phyloP scores from a whole-genome alignment of 1,140 invertebrate species.

The Nasonia vitripennis region DNA sequence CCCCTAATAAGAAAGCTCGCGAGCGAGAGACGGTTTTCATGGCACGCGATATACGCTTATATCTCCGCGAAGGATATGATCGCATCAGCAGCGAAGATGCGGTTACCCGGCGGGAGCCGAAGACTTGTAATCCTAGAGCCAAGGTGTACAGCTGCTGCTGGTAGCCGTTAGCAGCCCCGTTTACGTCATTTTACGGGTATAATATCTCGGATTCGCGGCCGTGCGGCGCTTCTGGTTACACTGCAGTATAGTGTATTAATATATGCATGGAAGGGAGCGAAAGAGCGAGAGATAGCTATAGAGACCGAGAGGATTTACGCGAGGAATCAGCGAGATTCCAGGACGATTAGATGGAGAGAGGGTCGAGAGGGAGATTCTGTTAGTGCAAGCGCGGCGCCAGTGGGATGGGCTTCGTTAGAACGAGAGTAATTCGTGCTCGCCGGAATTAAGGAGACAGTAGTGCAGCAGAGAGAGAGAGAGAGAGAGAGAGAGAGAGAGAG shows the following conservation, averaged over 20 bases:
- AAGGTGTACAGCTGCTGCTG: not conserved
- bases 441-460: not conserved
- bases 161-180: not conserved
- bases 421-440: slow-evolving; percentile 10
- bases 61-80: not conserved
- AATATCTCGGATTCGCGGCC: not conserved
- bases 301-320: not conserved
- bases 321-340: not conserved
- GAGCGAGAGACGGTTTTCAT: not conserved
- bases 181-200: not conserved
- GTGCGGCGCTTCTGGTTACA: not conserved
- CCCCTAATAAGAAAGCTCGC: no score
- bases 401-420: slow-evolving; percentile 8
- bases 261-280: not conserved
- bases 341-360: not conserved
- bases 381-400: not conserved
- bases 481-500: no score
- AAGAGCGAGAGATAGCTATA: no score
- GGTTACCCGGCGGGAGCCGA: not conserved
- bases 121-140: not conserved
- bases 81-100: not conserved
- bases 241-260: not conserved
- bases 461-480: not conserved
- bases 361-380: not conserved
- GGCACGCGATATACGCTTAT: not conserved